These are phyloP conservation scores for Cheirogaleus medius DNA, from an alignment of 2,113 vertebrate species.

Conservation along the genomic window DNA sequence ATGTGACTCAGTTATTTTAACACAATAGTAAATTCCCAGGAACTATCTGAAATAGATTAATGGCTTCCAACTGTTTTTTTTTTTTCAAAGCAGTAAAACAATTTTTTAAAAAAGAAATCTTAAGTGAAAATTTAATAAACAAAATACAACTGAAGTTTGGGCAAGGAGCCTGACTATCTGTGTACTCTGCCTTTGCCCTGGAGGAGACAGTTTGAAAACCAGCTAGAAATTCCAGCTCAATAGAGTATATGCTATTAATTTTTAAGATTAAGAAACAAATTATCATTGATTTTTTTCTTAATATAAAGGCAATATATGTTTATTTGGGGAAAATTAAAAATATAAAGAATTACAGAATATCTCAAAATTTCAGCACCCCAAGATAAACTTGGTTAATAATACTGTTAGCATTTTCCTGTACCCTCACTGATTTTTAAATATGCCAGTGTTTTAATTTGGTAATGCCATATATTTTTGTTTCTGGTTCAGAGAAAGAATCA, in stretches of 20 bases:
- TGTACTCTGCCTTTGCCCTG: not conserved
- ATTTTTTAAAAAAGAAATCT: not conserved
- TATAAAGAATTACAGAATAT: not conserved
- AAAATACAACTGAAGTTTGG: not conserved
- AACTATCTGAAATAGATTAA: not conserved
- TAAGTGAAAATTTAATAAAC: not conserved
- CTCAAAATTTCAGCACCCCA: not conserved
- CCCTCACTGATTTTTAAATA: constrained; percentile 25
- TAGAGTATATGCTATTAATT: not conserved
- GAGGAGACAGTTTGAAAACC: not conserved
- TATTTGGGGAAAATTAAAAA: constrained; percentile 26
- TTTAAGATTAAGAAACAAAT: constrained; percentile 51
- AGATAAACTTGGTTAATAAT: constrained; percentile 22
- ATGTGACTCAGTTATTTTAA: not conserved
- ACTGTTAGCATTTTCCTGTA: not conserved
- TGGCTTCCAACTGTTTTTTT: not conserved
- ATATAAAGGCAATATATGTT: not conserved
- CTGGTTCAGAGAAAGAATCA: constrained; percentile 12
- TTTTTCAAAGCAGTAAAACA: not conserved
- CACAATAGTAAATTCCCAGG: not conserved
- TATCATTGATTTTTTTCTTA: constrained; percentile 24
- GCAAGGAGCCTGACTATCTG: not conserved
- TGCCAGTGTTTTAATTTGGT: not conserved
- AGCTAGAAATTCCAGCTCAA: not conserved
- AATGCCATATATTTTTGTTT: constrained; percentile 33